Conservation (phyloP, 1,140 invertebrate genomes). For the Neotoxoptera formosana region DNA sequence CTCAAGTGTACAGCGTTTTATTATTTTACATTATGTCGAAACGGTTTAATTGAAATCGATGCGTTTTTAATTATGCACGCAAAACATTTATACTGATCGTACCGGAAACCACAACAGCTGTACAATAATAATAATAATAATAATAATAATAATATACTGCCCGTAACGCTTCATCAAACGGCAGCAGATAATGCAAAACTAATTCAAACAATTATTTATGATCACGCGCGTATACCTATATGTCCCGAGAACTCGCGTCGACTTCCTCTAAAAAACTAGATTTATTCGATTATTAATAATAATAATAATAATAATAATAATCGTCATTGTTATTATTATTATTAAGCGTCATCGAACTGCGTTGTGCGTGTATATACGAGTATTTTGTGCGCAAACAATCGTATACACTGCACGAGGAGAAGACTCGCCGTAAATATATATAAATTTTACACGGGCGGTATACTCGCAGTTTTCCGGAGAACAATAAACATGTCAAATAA, state of each 20-base stretch:
- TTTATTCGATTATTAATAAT: not conserved
- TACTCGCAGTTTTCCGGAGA: not conserved
- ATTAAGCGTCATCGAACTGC: not conserved
- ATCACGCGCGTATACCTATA: too few relatives aligned
- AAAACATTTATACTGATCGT: conserved; percentile 20
- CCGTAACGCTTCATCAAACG: not conserved
- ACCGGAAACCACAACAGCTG: not conserved
- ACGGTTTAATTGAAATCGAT: not conserved
- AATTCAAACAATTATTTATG: conserved; percentile 28
- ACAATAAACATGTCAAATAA: conserved; percentile 52
- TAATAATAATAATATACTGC: not conserved
- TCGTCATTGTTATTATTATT: not conserved
- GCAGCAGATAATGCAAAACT: not conserved
- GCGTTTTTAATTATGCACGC: conserved; percentile 22
- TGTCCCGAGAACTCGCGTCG: not conserved
- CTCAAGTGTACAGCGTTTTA: not conserved
- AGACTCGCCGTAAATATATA: not conserved
- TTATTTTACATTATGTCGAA: not conserved
- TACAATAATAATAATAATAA: not conserved
- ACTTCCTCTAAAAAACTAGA: not conserved
- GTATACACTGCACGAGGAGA: not conserved
- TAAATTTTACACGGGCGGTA: not conserved
- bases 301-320: not conserved
- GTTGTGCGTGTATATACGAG: not conserved
- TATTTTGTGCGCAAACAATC: not conserved